A percentile compares a stretch with the other conserved stretches of the same genome.
These are phyloP conservation scores for Drosophila pseudoananassae DNA, from an alignment of 1,140 invertebrate genomes.

Conservation along the genomic window DNA sequence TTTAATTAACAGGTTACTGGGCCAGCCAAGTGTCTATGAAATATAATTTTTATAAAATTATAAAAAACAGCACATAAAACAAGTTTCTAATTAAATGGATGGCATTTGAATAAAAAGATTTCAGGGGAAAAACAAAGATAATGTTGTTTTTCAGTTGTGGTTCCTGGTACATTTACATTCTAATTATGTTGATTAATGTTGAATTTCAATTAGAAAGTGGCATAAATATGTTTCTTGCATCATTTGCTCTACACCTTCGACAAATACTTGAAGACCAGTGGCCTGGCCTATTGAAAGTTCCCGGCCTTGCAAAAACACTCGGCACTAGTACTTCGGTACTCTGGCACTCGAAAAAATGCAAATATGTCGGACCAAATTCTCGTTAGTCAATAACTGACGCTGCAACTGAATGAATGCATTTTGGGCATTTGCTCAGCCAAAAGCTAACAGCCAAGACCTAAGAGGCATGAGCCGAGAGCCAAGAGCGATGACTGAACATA, in stretches of 20 bases:
- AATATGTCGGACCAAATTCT: slow-evolving; percentile 52
- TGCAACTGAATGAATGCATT: slow-evolving; percentile 44
- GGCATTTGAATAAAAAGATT: slow-evolving; percentile 19
- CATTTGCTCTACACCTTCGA: slow-evolving; percentile 15
- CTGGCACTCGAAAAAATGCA: slow-evolving; percentile 45
- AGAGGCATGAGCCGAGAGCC: not conserved
- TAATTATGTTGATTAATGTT: not conserved
- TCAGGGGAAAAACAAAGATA: not conserved
- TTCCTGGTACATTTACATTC: slow-evolving; percentile 13
- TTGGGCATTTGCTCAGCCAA: slow-evolving; percentile 30
- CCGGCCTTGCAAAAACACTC: slow-evolving; percentile 41
- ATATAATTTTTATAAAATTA: slow-evolving; percentile 17
- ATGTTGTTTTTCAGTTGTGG: not conserved
- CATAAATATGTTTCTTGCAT: slow-evolving; percentile 1
- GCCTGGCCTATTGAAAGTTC: slow-evolving; percentile 26
- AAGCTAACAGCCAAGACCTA: not conserved
- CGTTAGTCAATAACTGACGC: slow-evolving; percentile 35
- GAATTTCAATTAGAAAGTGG: slow-evolving; percentile 10
- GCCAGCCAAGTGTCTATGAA: slow-evolving; percentile 10
- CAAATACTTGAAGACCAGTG: not conserved
- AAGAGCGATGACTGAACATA: slow-evolving; percentile 58
- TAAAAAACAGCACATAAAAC: slow-evolving; percentile 11
- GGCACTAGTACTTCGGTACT: not conserved
- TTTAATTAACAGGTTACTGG: slow-evolving; percentile 51
- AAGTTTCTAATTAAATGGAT: slow-evolving; percentile 7